phyloP scores from a whole-genome alignment of 2,888 invertebrate genomes.

The Amblyjoppa fuscipennis region DNA sequence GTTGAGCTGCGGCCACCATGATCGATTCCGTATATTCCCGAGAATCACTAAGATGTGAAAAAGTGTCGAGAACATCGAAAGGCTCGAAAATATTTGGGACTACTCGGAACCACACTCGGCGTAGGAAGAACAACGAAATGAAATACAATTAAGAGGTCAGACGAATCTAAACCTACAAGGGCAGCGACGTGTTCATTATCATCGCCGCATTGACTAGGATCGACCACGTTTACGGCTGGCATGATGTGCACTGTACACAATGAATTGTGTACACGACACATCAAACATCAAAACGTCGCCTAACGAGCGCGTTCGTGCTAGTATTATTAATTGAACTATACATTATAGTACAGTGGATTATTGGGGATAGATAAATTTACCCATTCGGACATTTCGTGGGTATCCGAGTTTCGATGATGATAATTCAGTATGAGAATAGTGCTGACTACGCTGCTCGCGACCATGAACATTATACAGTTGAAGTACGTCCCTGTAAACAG shows the following conservation, averaged over 20 bases:
- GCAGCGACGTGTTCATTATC: constrained; percentile 25
- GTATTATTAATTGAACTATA: constrained; percentile 26
- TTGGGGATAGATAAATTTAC: constrained; percentile 87
- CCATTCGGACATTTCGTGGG: constrained; percentile 99
- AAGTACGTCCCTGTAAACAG: constrained; percentile 94
- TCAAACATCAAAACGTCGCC: constrained; percentile 23
- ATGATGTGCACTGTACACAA: constrained; percentile 13
- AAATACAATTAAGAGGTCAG: not conserved
- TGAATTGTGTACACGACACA: constrained; percentile 5
- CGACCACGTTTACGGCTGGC: constrained; percentile 26
- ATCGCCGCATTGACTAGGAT: constrained; percentile 30
- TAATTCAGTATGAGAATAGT: constrained; percentile 99
- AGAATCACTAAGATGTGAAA: not conserved
- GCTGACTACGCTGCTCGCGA: constrained; percentile 98
- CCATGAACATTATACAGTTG: constrained; percentile 99
- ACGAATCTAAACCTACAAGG: constrained; percentile 19
- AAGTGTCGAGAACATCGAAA: not conserved
- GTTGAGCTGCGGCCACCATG: too few species aligned
- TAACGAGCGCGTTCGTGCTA: constrained; percentile 29
- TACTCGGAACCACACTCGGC: not conserved
- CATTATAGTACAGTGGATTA: constrained; percentile 45
- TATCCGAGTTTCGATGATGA: constrained; percentile 98
- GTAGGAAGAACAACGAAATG: not conserved
- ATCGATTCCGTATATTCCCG: not conserved
- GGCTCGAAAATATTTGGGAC: not conserved